Evolutionary conservation across 1,140 invertebrate species (phyloP), one percentile per base, ranked within the genome.

Genomic region (Contarinia nasturtii): DNA sequence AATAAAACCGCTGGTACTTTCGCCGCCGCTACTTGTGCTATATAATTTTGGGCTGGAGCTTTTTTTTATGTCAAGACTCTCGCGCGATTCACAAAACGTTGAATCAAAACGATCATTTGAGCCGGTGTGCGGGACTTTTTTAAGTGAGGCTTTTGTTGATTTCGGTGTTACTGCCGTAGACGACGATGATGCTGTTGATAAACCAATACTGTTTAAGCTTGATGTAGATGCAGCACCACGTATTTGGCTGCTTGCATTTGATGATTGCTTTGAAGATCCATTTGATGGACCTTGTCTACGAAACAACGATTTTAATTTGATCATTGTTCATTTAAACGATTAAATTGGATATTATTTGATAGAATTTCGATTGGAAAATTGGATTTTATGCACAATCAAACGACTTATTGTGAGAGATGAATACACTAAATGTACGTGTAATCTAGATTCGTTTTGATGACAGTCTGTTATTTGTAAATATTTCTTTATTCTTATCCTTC

Each of bases 301-400:
- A 69, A 82, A 82, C 60, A 82, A 72, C 58, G 78, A 81, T 75
- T 81, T 81, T 64, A 82, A 77, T 73, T 81, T 82, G 74, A 82
- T 81, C 78, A 80, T 80, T 27, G 27, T 10, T 27, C 27, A 27
- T 27, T 27, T 27, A 27, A 27, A 10, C 27, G 27, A 27, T 27
- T 5, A 27, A 27, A 5, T 3, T 27, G 27, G 10, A 10, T 27
- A 10, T 27, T 27, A 10, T 27, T 27, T 27, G 27, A 5, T 5
- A 5, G 27, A 27, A 27, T 27, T 27, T 27, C 10, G 4, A 5
- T 27, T 27, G 4, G 3, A 27, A 27, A 10, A 5, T 27, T 27
- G 27, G 27, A 27, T 27, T 27, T 10, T 27, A 10, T 10, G 10
- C 27, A 27, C 3, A 27, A 10, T 27, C 27, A 27, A 3, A 27